Evolutionary conservation across 2,113 vertebrate genomes (phyloP), one percentile per base, ranked within the genome.

Genomic region (Camelus bactrianus): DNA sequence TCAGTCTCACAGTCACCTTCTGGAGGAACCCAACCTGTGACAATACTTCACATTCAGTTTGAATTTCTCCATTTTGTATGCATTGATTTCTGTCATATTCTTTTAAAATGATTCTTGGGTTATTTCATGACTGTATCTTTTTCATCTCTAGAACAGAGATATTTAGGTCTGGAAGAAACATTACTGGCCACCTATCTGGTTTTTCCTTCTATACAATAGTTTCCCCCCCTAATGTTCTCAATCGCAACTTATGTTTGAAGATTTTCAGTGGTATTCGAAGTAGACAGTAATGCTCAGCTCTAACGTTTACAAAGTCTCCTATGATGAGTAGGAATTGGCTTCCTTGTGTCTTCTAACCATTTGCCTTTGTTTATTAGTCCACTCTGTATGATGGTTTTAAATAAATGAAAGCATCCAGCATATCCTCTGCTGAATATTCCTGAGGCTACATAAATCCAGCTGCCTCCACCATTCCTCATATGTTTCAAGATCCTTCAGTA

Each of bases 361-460:
- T 80, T 64, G 42, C 38, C 81, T 92, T 90, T 91, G 32, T 86
- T 62, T 92, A 76, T 84, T 42, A 58, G 80, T 83, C 32, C 19
- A 30, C 58, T 72, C 12, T 28, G 35, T 8, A 64, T 70, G 75
- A 82, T 30, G 97, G 54, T 60, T 83, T 91, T 76, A 94, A 92
- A 81, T 88, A 80, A 83, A 72, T 75, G 62, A 87, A 92, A 92
- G 9, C 9, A 32, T 26, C 19, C 16, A 62, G 58, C 28, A 60
- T 8, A 2, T 38, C 46, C 69, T 89, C 50, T 88, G 42, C 54
- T 65, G 64, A 92, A 32, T 88, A 48, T 92, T 95, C 56, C 52
- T 76, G 64, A 88, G 32, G 28, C 24, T 60, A 81, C 77, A 79
- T 76, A 64, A 92, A 86, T 75, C 42, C 69, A n/a, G 7, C 88